phyloP scores from a whole-genome alignment of 2,888 invertebrate genomes.

The Calephelis perditalis region DNA sequence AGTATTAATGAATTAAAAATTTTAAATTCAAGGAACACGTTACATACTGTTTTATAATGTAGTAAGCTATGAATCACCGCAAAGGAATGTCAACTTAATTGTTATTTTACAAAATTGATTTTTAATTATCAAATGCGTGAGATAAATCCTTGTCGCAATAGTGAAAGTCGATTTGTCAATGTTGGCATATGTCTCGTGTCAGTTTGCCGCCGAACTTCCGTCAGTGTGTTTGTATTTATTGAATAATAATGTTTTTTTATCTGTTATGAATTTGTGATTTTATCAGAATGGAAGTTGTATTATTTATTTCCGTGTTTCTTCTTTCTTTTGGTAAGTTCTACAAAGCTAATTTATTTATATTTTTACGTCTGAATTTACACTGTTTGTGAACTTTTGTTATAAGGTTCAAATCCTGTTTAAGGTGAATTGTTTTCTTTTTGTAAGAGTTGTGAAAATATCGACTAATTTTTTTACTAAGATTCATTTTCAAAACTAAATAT shows the following conservation, averaged over 20 bases:
- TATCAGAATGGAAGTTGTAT: conserved; percentile 25
- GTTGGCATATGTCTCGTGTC: conserved; percentile 39
- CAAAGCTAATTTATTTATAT: not conserved
- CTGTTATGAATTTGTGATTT: conserved; percentile 14
- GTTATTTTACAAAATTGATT: conserved; percentile 18
- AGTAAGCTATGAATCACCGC: conserved; percentile 25
- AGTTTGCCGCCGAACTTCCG: conserved; percentile 64
- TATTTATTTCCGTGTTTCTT: conserved; percentile 31
- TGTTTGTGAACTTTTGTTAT: too few relatives aligned
- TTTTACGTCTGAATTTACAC: too few relatives aligned
- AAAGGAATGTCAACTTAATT: conserved; percentile 27
- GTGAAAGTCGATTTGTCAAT: conserved; percentile 39
- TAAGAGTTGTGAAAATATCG: too few relatives aligned
- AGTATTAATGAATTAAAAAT: conserved; percentile 27
- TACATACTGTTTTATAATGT: conserved; percentile 23
- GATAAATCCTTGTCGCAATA: conserved; percentile 41
- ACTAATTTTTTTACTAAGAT: too few relatives aligned
- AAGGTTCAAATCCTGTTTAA: too few relatives aligned
- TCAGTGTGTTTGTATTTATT: conserved; percentile 38
- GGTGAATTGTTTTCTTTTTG: too few relatives aligned
- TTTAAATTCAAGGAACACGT: conserved; percentile 25
- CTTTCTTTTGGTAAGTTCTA: conserved; percentile 37
- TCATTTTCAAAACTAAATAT: too few relatives aligned
- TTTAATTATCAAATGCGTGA: conserved; percentile 24
- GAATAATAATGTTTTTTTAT: conserved; percentile 16